Base-by-base conservation (phyloP, 2,888 invertebrate species). In the Neocrepidodera transversa region DNA sequence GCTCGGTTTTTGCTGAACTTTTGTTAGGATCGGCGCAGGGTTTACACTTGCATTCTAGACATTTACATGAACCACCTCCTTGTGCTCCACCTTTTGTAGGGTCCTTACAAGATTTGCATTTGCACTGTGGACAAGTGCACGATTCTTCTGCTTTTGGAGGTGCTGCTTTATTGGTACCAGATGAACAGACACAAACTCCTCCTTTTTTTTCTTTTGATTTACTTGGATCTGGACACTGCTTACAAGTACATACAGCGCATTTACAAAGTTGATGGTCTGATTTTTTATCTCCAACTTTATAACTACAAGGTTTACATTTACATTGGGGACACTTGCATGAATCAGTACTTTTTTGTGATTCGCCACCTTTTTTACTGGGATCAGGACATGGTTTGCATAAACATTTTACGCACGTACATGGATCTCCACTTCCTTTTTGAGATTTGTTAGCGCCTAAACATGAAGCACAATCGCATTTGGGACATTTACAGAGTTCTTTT, bases 351-450 rank as follows among this genome's bases (percentile, higher is more conserved):
- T 14, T 2, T 38, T 17, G 38, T 7, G 36, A 36, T 4, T 4
- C 36, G 6, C 36, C 23, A 6, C 11, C 16, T 36, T 8, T 10
- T 38, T 2, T 16, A 4, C 6, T 23, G 1, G 17, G 13, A 7
- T 6, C n/a, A 6, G 10, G 23, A 8, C 28, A 6, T 13, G 47
- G 16, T 26, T 23, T n/a, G 10, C 23, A 16, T 13, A 10, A 16
- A 14, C 30, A 28, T 10, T 8, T 18, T 42, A 3, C 7, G 17
- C 42, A 42, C 4, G 13, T 6, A 42, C 42, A 42, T 10, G 17
- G 30, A 32, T 48, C 48, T 48, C 28, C 45, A 10, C 10, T 28
- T 14, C 14, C 45, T 28, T 45, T 14, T 45, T 45, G 4, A 26
- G 30, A 45, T 45, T 26, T 10, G 13, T 45, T 26, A 16, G 1